Evolutionary conservation across 2,113 vertebrate genomes (phyloP), one percentile per base, ranked within the genome.

Genomic region (Python bivittatus): DNA sequence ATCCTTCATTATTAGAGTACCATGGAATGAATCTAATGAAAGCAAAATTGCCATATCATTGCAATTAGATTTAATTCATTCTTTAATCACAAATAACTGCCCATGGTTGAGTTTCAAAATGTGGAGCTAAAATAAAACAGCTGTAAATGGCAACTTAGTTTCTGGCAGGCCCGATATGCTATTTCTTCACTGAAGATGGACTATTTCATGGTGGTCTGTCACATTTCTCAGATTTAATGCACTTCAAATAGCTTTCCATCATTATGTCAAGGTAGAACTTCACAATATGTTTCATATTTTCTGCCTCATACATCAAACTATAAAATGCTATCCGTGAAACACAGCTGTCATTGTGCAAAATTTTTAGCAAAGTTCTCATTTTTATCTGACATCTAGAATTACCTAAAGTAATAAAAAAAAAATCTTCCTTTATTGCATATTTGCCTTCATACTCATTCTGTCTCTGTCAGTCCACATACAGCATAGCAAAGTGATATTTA

Each of bases 201-300:
- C 86, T 94, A 94, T 96, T 97, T 97, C 93, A 91, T 94, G 88
- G 92, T 9, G 85, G 60, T 94, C 94, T 95, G 88, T 96, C 95
- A 72, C 87, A 95, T 96, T 96, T 95, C 96, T 95, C 5, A 11
- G 89, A 93, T 94, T 93, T 96, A 92, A 84, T 79, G 64, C 0
- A 44, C 93, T 96, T 97, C 88, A 92, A 90, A 88, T 94, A 95
- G 95, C 93, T 94, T 91, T 98, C 97, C 96, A 97, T 98, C 98
- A 98, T 97, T 91, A 58, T 97, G 98, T 97, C 97, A 97, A 95
- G 92, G 93, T 84, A 95, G 93, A 91, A 91, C 96, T 96, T 96
- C 95, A 96, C 97, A 98, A 97, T 98, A 98, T 98, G 97, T 98
- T 97, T 98, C 97, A 97, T 95, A 97, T 98, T 98, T 98, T 97